phyloP scores from a whole-genome alignment of 2,888 invertebrate genomes.

The Lochmaea capreae region DNA sequence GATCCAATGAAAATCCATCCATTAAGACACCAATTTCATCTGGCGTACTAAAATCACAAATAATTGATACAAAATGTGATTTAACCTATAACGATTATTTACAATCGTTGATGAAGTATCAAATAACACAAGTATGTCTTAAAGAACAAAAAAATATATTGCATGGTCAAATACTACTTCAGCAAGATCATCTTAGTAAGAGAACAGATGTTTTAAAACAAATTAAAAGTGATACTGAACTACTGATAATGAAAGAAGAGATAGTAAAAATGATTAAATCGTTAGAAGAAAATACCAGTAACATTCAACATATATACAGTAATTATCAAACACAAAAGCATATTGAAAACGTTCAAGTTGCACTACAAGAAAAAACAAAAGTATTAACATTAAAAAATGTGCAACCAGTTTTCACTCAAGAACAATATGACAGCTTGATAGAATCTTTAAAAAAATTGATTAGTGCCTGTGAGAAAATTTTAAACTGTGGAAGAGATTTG shows the following conservation, averaged over 20 bases:
- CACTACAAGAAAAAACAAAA: slow-evolving; percentile 28
- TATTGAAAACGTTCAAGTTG: slow-evolving; percentile 21
- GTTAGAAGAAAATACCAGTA: slow-evolving; percentile 28
- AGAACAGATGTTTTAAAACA: slow-evolving; percentile 21
- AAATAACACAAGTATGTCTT: slow-evolving; percentile 29
- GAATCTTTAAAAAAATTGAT: slow-evolving; percentile 28
- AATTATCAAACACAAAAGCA: slow-evolving; percentile 31
- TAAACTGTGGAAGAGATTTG: slow-evolving; percentile 30
- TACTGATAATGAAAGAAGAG: slow-evolving; percentile 30
- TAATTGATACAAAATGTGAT: slow-evolving; percentile 40
- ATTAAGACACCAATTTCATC: neutral
- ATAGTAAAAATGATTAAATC: slow-evolving; percentile 32
- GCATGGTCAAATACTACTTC: slow-evolving; percentile 40
- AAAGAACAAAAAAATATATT: slow-evolving; percentile 35
- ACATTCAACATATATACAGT: slow-evolving; percentile 18
- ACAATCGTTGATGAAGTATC: slow-evolving; percentile 43
- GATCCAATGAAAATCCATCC: neutral
- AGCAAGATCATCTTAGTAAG: slow-evolving; percentile 36
- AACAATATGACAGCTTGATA: slow-evolving; percentile 41
- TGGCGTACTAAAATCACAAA: neutral
- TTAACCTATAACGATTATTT: slow-evolving; percentile 45
- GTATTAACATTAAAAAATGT: slow-evolving; percentile 40
- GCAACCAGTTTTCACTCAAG: slow-evolving; percentile 37
- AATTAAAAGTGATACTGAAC: slow-evolving; percentile 26
- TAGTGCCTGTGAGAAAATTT: slow-evolving; percentile 31